Conservation (phyloP, 1,140 invertebrate genomes). For the Rhyzopertha dominica region DNA sequence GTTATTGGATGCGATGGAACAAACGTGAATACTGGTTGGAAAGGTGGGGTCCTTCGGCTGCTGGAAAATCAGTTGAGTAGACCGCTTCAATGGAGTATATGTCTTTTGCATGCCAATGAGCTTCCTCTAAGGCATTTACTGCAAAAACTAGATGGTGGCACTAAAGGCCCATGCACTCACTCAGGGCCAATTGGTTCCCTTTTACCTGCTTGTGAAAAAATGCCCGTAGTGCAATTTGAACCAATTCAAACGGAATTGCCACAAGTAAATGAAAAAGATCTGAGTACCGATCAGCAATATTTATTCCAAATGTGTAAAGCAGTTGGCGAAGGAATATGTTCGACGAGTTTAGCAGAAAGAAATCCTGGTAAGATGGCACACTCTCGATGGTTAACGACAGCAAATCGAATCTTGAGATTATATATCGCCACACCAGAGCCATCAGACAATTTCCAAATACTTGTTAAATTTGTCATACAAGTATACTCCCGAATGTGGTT, state of each 20-base stretch:
- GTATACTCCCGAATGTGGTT: constrained; percentile 41
- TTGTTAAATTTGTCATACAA: constrained; percentile 33
- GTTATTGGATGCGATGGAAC: constrained; percentile 12
- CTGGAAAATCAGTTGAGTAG: constrained; percentile 4
- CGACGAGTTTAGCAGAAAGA: constrained; percentile 29
- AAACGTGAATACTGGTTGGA: constrained; percentile 8
- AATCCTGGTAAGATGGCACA: constrained; percentile 35
- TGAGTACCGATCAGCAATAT: constrained; percentile 7
- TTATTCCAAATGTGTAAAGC: constrained; percentile 17
- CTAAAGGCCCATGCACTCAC: constrained; percentile 28
- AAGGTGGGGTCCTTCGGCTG: not conserved
- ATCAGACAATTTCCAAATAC: not conserved
- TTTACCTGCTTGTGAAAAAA: constrained; percentile 27
- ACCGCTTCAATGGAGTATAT: constrained; percentile 9
- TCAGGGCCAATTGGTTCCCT: constrained; percentile 28
- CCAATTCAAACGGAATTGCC: not conserved
- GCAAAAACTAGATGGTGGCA: constrained; percentile 29
- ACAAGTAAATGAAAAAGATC: not conserved
- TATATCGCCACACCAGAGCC: constrained; percentile 31
- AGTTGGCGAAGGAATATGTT: constrained; percentile 26
- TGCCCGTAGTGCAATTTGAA: not conserved
- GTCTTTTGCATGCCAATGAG: constrained; percentile 7
- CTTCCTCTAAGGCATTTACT: constrained; percentile 35
- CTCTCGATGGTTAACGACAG: constrained; percentile 38
- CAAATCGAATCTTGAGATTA: constrained; percentile 31